Conservation (phyloP, 1,140 invertebrate species). For the Mesaphorura yosii region DNA sequence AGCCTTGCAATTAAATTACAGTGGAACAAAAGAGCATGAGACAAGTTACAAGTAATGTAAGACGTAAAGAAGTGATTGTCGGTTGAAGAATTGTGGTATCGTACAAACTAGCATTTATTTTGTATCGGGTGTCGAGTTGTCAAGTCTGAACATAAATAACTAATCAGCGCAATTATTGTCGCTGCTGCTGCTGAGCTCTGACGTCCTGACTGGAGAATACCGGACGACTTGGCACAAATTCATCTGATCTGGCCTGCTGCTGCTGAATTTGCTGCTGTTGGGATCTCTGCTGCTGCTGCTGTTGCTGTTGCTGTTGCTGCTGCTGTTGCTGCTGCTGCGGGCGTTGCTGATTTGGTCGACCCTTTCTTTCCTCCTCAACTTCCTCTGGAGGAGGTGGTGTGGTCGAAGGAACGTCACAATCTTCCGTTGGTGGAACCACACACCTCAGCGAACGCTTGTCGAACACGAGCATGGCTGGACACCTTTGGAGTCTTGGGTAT, state of each 20-base stretch:
- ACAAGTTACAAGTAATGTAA: too few relatives aligned
- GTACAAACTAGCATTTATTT: too few relatives aligned
- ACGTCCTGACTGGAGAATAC: not conserved
- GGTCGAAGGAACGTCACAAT: constrained; percentile 71
- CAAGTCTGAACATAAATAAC: too few relatives aligned
- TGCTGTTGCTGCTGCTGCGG: constrained; percentile 2
- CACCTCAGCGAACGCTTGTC: constrained; percentile 69
- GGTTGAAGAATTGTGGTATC: too few relatives aligned
- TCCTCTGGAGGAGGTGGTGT: constrained; percentile 49
- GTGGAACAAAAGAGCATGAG: too few relatives aligned
- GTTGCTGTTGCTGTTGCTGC: constrained; percentile 15
- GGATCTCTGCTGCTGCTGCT: constrained; percentile 9
- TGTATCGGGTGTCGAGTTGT: too few relatives aligned
- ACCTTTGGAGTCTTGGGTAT: constrained; percentile 75
- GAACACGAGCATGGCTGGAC: constrained; percentile 80
- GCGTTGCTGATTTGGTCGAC: constrained; percentile 6
- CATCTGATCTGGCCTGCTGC: not conserved
- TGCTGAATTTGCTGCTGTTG: constrained; percentile 10
- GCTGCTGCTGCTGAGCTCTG: not conserved
- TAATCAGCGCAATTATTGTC: too few relatives aligned
- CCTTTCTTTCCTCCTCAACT: constrained; percentile 27
- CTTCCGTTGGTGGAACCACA: constrained; percentile 75
- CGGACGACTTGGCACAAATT: not conserved
- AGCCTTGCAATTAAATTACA: too few relatives aligned
- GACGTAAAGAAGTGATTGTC: too few relatives aligned